These are phyloP conservation scores for Ginglymostoma cirratum DNA, from an alignment of 2,113 vertebrate genomes.

Conservation along the genomic window DNA sequence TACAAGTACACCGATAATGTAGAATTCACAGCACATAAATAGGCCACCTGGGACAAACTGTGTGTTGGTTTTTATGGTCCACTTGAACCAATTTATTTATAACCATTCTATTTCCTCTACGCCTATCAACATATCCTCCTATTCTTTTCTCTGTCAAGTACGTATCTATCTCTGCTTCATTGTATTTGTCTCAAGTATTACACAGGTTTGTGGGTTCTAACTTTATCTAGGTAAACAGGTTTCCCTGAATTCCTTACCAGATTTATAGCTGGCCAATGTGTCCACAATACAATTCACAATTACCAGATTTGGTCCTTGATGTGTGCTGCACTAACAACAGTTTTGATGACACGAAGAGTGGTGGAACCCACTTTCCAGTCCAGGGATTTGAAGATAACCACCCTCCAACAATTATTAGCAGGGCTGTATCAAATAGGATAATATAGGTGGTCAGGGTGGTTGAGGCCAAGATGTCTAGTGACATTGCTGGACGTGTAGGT, in stretches of 20 bases:
- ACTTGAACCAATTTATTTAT: neutral
- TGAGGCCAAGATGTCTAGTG: neutral
- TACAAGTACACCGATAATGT: too few relatives aligned
- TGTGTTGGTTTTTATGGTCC: neutral
- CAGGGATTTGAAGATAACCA: too few relatives aligned
- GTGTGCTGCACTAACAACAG: neutral
- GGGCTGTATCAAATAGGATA: neutral
- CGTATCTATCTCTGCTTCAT: neutral
- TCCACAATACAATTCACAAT: neutral
- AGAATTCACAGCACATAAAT: too few relatives aligned
- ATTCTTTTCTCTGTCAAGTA: neutral
- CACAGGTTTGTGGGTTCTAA: neutral
- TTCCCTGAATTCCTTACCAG: neutral
- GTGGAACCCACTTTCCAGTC: too few relatives aligned
- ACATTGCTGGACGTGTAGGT: neutral
- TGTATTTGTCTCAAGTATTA: neutral
- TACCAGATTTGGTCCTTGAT: neutral
- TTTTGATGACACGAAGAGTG: too few relatives aligned
- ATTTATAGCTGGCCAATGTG: neutral
- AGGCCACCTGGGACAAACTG: too few relatives aligned
- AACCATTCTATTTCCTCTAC: neutral
- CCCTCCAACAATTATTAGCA: neutral
- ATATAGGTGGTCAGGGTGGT: neutral
- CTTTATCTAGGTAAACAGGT: neutral
- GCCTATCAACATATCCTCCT: neutral